Conservation (phyloP, 2,888 invertebrate genomes). For the Idaea biselata region DNA sequence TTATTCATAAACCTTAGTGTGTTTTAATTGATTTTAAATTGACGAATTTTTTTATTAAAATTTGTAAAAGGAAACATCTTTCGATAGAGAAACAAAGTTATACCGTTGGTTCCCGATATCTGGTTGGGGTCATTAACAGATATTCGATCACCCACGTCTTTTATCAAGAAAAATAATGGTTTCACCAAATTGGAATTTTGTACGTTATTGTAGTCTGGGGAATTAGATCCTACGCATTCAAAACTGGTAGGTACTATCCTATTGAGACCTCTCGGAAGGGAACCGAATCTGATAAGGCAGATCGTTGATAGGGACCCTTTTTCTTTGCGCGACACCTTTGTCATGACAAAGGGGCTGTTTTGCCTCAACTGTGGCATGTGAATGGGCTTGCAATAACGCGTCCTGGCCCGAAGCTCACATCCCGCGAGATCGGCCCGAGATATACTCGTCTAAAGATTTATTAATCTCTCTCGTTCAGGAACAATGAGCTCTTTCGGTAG, state of each 20-base stretch:
- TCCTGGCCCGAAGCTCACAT: conserved; percentile 70
- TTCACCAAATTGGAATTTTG: conserved; percentile 64
- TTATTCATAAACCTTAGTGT: conserved; percentile 10
- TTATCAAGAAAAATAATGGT: conserved; percentile 7
- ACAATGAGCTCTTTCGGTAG: conserved; percentile 75
- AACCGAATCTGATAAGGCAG: conserved; percentile 78
- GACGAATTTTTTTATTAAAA: conserved; percentile 8
- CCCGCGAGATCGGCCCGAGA: conserved; percentile 77
- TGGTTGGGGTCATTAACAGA: not conserved
- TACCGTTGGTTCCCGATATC: not conserved
- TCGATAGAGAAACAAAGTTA: not conserved
- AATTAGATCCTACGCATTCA: conserved; percentile 78
- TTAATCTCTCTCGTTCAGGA: conserved; percentile 76
- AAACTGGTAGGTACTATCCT: conserved; percentile 69
- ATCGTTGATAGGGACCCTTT: conserved; percentile 78
- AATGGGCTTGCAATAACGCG: conserved; percentile 79
- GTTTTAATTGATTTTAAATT: conserved; percentile 18
- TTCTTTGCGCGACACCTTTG: conserved; percentile 80
- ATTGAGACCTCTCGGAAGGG: conserved; percentile 79
- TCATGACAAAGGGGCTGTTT: conserved; percentile 79
- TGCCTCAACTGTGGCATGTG: conserved; percentile 77
- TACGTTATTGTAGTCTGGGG: conserved; percentile 70
- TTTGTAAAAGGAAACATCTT: conserved; percentile 1
- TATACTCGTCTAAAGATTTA: conserved; percentile 77
- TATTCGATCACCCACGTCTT: conserved; percentile 2